phyloP scores from a whole-genome alignment of 1,140 invertebrate species.

The Octopus sinensis region DNA sequence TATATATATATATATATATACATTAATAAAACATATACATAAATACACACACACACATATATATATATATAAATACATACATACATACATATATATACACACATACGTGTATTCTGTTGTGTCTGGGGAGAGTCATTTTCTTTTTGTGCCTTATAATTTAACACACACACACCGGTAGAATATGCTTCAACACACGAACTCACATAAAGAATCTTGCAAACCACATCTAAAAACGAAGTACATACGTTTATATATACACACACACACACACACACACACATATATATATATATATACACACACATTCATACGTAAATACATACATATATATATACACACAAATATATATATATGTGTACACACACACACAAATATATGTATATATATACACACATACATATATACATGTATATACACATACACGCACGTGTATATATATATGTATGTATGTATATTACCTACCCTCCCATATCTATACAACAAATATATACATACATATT shows the following conservation, averaged over 20 bases:
- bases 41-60: too few species aligned
- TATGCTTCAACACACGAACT: not conserved
- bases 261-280: not conserved
- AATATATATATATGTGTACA: not conserved
- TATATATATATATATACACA: not conserved
- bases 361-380: not conserved
- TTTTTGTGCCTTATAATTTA: too few species aligned
- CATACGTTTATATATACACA: not conserved
- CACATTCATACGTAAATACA: not conserved
- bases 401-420: not conserved
- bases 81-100: too few species aligned
- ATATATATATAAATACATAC: too few species aligned
- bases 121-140: too few species aligned
- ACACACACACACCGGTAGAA: too few species aligned
- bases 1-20: too few species aligned
- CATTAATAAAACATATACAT: too few species aligned
- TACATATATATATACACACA: not conserved
- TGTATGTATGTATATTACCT: not conserved
- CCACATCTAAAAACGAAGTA: too few species aligned
- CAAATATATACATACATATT: too few species aligned
- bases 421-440: not conserved
- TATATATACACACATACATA: not conserved
- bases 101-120: too few species aligned
- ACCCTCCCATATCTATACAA: too few species aligned
- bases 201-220: not conserved